phyloP scores from a whole-genome alignment of 2,113 vertebrate species.

The Pardalotus punctatus region DNA sequence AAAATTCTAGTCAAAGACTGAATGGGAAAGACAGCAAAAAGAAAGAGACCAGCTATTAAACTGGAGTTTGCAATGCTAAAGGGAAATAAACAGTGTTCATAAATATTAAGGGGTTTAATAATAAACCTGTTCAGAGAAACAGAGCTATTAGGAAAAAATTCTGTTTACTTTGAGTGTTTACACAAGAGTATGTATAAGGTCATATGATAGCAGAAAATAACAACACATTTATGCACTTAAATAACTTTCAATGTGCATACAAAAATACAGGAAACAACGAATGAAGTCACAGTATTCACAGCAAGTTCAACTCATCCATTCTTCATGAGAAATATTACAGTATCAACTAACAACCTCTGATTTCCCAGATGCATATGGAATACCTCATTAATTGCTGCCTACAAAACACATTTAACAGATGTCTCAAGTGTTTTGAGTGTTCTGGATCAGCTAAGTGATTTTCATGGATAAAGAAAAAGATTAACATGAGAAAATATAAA shows the following conservation, averaged over 20 bases:
- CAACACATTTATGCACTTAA: neutral
- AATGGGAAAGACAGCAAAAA: neutral
- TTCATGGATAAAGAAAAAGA: neutral
- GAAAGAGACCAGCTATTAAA: neutral
- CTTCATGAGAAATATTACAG: neutral
- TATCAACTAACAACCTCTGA: neutral
- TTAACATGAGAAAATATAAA: neutral
- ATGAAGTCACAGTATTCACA: neutral
- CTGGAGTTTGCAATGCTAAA: neutral
- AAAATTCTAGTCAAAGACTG: neutral
- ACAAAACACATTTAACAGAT: neutral
- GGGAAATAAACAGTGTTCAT: neutral
- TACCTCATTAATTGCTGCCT: neutral
- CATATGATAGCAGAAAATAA: neutral
- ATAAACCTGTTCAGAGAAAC: neutral
- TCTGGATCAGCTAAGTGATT: neutral
- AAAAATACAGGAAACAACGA: neutral
- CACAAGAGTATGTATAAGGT: neutral
- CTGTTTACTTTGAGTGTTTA: neutral
- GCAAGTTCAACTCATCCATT: neutral
- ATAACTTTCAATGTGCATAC: neutral
- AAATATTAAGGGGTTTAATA: neutral
- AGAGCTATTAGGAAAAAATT: neutral
- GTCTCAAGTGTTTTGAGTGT: neutral
- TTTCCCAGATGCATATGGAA: neutral